These are phyloP conservation scores for Andrena trimmerana DNA, from an alignment of 2,888 invertebrate genomes.

Conservation along the genomic window DNA sequence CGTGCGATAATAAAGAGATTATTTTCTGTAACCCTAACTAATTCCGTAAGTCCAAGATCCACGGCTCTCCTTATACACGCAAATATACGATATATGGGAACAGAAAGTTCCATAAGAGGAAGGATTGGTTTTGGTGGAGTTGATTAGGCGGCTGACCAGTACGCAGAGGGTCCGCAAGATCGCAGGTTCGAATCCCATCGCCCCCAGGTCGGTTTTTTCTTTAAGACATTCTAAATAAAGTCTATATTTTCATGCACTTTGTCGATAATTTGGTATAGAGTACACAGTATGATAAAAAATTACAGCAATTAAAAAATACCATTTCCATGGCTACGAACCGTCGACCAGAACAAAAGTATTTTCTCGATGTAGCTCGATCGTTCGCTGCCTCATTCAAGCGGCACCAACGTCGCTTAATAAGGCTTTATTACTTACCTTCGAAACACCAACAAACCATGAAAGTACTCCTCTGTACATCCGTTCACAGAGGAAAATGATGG, in stretches of 20 bases:
- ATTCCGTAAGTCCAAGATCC: neutral
- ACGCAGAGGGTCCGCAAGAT: no score
- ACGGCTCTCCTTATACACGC: neutral
- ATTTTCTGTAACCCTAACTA: slow-evolving; percentile 46
- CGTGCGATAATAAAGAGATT: slow-evolving; percentile 54
- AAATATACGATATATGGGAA: neutral
- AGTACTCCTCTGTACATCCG: slow-evolving; percentile 20
- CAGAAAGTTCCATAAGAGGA: neutral
- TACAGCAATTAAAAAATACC: neutral
- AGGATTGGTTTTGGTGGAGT: no score
- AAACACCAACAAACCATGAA: slow-evolving; percentile 48
- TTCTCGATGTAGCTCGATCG: slow-evolving; percentile 20
- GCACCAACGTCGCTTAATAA: slow-evolving; percentile 24
- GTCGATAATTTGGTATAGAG: no score
- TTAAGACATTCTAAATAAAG: no score
- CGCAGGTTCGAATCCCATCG: no score
- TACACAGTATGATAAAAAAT: neutral
- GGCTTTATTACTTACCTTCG: neutral
- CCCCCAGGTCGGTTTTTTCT: no score
- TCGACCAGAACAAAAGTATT: slow-evolving; percentile 40
- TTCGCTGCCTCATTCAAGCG: slow-evolving; percentile 32
- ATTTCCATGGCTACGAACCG: slow-evolving; percentile 16
- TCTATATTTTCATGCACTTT: no score
- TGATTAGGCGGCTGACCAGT: no score
- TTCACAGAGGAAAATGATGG: slow-evolving; percentile 20